Percentiles rank a stretch among this genome's conserved stretches.
phyloP scores from a whole-genome alignment of 2,888 invertebrate species.

The Himalopsyche japonica region DNA sequence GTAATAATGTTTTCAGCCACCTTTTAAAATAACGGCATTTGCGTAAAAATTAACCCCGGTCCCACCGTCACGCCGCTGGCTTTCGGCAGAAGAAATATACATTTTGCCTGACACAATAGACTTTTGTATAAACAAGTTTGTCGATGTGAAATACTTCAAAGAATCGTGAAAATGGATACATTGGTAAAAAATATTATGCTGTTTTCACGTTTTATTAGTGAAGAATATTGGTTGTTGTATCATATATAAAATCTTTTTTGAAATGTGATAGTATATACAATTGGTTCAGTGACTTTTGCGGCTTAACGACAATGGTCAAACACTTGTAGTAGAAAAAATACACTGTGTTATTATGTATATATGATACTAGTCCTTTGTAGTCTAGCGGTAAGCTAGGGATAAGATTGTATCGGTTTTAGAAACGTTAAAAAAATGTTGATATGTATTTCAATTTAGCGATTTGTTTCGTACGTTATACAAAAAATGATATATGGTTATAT shows the following conservation, averaged over 20 bases:
- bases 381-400: neutral
- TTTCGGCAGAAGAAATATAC: neutral
- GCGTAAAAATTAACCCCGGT: neutral
- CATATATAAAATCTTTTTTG: neutral
- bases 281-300: neutral
- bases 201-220: neutral
- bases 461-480: too few species aligned
- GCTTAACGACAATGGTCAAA: too few species aligned
- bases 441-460: neutral
- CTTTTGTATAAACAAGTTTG: neutral
- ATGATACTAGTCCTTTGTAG: too few species aligned
- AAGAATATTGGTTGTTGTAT: neutral
- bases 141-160: neutral
- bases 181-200: neutral
- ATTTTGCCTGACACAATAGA: neutral
- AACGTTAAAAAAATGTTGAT: neutral
- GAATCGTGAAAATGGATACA: neutral
- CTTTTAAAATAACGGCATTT: neutral
- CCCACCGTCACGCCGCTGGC: neutral
- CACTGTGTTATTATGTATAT: too few species aligned
- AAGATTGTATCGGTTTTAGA: neutral
- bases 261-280: neutral
- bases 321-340: too few species aligned
- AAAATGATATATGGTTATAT: too few species aligned
- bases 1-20: slow-evolving; percentile 1